Evolutionary conservation across 2,888 invertebrate species (phyloP), one percentile per base, ranked within the genome.

Genomic region (Drosophila macrospina): DNA sequence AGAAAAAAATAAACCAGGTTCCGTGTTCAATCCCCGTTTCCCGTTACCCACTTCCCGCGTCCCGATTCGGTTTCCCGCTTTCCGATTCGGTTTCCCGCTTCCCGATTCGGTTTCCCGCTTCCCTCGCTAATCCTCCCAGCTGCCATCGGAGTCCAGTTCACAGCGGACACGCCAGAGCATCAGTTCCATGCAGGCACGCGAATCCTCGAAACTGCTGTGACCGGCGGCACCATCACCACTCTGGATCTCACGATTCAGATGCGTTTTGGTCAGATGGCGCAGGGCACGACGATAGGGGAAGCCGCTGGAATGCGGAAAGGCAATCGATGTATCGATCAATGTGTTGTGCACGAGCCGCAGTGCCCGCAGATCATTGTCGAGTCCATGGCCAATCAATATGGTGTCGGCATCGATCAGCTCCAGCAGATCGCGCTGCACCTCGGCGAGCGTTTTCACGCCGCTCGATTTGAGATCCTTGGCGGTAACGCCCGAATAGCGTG

Each of bases 201-300:
- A 98, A 91, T 99, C 99, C 92, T 99, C 99, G 63, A 95, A 94
- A 73, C 98, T 97, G 92, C 98, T 97, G 93, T 99, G 99, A 5
- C 98, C 96, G 4, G 77, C 78, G 36, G 93, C 92, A 80, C 93
- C 93, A 28, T 93, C 93, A 81, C 93, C 93, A 8, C 93, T 93
- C 91, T 99, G 99, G 62, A 99, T 98, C 69, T 95, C 95, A 69
- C 95, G 95, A 50, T 95, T 94, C 41, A 99, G 93, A 73, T 95
- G 93, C 36, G 95, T 95, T 45, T 94, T 93, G 15, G 95, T 95
- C 6, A 99, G 93, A 28, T 94, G 95, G 74, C 96, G 96, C 64
- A 99, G 93, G 8, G 98, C 97, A 59, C 96, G 93, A 59, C 98
- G 95, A 89, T 94, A 95, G 0, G 98, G 98, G 63, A 95, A 95